phyloP scores from a whole-genome alignment of 2,888 invertebrate species.

The Calephelis perditalis region DNA sequence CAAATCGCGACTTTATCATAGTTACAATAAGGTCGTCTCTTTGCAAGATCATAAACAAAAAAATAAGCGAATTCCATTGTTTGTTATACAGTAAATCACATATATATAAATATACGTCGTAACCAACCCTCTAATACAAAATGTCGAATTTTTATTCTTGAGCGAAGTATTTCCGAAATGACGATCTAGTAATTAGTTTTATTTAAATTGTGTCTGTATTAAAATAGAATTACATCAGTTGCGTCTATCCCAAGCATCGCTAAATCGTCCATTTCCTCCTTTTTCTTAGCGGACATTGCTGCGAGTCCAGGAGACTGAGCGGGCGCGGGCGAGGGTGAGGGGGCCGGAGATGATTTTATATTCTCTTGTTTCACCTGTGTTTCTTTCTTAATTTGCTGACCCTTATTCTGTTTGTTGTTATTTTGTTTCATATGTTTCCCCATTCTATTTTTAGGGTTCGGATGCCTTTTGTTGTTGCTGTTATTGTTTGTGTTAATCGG shows the following conservation, averaged over 20 bases:
- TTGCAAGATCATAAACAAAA: too few relatives aligned
- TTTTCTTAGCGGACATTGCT: constrained; percentile 44
- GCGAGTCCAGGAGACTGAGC: constrained; percentile 19
- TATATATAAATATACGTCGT: too few relatives aligned
- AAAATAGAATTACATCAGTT: constrained; percentile 75
- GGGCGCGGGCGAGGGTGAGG: constrained; percentile 20
- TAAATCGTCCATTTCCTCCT: constrained; percentile 83
- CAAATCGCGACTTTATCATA: too few relatives aligned
- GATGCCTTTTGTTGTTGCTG: constrained; percentile 24
- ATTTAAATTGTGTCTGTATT: neutral
- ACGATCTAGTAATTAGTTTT: too few relatives aligned
- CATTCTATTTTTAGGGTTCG: constrained; percentile 23
- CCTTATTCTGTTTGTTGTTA: constrained; percentile 26
- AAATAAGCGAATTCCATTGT: too few relatives aligned
- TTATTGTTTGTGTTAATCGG: constrained; percentile 39
- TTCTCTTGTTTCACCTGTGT: constrained; percentile 14
- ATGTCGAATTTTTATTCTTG: too few relatives aligned
- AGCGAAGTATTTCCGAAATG: too few relatives aligned
- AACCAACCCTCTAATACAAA: too few relatives aligned
- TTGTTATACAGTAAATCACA: too few relatives aligned
- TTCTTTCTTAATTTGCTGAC: constrained; percentile 20
- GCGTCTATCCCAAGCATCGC: constrained; percentile 93
- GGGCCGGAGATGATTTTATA: neutral
- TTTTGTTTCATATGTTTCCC: constrained; percentile 25
- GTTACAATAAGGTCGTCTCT: too few relatives aligned